Percentiles rank a stretch among this genome's conserved stretches.
Conservation (phyloP, 2,888 invertebrate species). For the Nasonovia ribisnigri region DNA sequence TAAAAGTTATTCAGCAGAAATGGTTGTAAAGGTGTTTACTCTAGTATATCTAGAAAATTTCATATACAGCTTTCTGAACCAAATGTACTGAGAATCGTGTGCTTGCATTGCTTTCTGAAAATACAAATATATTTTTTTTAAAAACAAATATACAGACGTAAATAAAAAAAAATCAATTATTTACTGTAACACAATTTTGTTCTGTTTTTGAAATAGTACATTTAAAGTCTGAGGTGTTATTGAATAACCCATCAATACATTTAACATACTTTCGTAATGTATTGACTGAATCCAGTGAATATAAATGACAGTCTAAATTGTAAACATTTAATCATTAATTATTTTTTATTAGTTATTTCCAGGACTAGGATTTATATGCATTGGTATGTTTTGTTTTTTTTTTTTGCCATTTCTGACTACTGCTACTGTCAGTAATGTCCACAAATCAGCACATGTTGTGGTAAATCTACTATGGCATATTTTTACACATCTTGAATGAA, state of each 20-base stretch:
- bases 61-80: constrained; percentile 93
- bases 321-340: constrained; percentile 66
- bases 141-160: not conserved
- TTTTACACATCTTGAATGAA: too few relatives aligned
- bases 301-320: constrained; percentile 83
- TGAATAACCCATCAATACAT: constrained; percentile 86
- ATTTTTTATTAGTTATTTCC: constrained; percentile 18
- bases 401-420: too few relatives aligned
- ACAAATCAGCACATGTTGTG: too few relatives aligned
- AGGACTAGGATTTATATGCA: too few relatives aligned
- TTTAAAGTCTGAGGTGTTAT: constrained; percentile 69
- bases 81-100: constrained; percentile 92
- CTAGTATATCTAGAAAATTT: constrained; percentile 90
- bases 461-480: too few relatives aligned
- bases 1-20: constrained; percentile 43
- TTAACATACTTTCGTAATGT: constrained; percentile 87
- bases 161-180: constrained; percentile 64
- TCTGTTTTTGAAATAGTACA: constrained; percentile 68
- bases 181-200: constrained; percentile 70
- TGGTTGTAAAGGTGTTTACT: constrained; percentile 78
- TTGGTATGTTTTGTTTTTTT: too few relatives aligned
- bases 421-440: too few relatives aligned
- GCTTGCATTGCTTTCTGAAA: constrained; percentile 83
- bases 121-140: not conserved
- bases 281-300: constrained; percentile 87